Evolutionary conservation across 1,140 invertebrate species (phyloP), one percentile per base, ranked within the genome.

Genomic region (Drosophila murphyi): DNA sequence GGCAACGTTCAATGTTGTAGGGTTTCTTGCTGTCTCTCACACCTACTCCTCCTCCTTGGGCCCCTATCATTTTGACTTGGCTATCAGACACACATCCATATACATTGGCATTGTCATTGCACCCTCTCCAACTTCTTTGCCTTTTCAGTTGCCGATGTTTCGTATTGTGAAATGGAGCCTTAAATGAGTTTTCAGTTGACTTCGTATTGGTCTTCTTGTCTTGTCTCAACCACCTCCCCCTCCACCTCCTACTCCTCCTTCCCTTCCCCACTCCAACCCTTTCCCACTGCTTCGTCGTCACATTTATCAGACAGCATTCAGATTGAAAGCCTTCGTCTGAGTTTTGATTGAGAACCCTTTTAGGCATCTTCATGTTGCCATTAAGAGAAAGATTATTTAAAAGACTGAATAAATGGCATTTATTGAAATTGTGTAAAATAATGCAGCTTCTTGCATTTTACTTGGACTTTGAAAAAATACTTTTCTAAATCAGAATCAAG

Each of bases 111-210:
- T 77, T 63, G 63, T 39, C 62, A 64, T 43, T 56, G 39, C 48
- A 12, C 31, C 51, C 56, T 5, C 50, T 20, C 50, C 52, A 6
- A 20, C 20, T n/a, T 61, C 50, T 39, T 47, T 37, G 32, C 12
- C n/a, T 48, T 12, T 47, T 35, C 29, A 41, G 48, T 45, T 60
- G 47, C 47, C 61, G 67, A 61, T 69, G 54, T 61, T 72, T 73
- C 76, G 52, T 67, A 86, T 72, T 86, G 82, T 86, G 82, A 86
- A 86, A 86, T 86, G 82, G 82, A 86, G 75, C 82, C 82, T 86
- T 86, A 86, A 86, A 86, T 86, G 82, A 86, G 82, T 86, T 86
- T 86, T 86, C 82, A 86, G 82, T 86, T 85, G 82, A 81, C 74
- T 86, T 86, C 82, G 68, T 65, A 71, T 70, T 51, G 60, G 60